These are phyloP conservation scores for Molanna angustata DNA, from an alignment of 2,888 invertebrate species.

Conservation along the genomic window DNA sequence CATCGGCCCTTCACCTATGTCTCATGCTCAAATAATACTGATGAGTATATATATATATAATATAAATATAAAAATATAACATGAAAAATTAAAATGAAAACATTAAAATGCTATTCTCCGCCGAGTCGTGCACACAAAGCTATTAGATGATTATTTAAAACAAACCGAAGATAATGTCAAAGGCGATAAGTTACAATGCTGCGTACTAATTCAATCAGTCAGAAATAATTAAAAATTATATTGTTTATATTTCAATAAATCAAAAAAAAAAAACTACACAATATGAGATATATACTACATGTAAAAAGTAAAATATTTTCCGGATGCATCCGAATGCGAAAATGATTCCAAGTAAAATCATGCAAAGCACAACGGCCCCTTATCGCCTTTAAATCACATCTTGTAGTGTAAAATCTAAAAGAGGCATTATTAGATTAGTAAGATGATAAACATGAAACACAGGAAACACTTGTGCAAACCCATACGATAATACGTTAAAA, in stretches of 20 bases:
- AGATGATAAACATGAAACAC: slow-evolving; percentile 30
- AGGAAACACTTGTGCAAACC: slow-evolving; percentile 32
- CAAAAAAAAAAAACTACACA: not conserved
- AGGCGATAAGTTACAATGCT: slow-evolving; percentile 22
- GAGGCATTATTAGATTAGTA: slow-evolving; percentile 27
- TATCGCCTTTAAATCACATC: slow-evolving; percentile 28
- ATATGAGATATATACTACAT: not conserved
- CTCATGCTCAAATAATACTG: slow-evolving; percentile 30
- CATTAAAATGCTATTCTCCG: slow-evolving; percentile 32
- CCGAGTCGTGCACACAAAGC: slow-evolving; percentile 33
- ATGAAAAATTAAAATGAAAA: slow-evolving; percentile 22
- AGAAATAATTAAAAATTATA: not conserved
- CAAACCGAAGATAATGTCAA: slow-evolving; percentile 29
- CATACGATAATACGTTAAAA: slow-evolving; percentile 28
- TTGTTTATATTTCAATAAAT: slow-evolving; percentile 2
- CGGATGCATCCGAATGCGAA: not conserved
- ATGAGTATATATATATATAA: slow-evolving; percentile 23
- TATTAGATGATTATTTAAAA: slow-evolving; percentile 31
- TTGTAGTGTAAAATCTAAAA: slow-evolving; percentile 32
- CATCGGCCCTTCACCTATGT: slow-evolving; percentile 32
- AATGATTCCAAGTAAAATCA: not conserved
- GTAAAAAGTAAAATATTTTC: not conserved
- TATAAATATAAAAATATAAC: slow-evolving; percentile 20
- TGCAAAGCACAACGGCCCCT: slow-evolving; percentile 9
- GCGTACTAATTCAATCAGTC: slow-evolving; percentile 6